Evolutionary conservation across 2,888 invertebrate genomes (phyloP).

Genomic region (Cryptocephalus moraei): DNA sequence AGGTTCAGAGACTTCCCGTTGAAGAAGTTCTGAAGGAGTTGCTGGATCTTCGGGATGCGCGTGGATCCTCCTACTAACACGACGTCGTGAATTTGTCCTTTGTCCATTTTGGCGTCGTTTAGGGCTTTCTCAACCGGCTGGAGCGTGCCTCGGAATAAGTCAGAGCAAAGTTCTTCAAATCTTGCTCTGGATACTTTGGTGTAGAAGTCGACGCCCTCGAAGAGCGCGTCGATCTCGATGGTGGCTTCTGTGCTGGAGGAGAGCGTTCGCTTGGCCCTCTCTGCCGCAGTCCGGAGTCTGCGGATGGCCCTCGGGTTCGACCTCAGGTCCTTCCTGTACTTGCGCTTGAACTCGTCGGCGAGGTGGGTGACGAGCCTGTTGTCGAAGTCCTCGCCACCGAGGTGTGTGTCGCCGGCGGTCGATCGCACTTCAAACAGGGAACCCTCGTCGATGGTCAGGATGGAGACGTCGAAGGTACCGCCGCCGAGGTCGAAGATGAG

Average conservation of each 20-base stretch:
- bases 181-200: conserved; percentile 64
- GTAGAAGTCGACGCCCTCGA: conserved; percentile 63
- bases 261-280: conserved; percentile 65
- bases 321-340: conserved; percentile 58
- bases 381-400: conserved; percentile 63
- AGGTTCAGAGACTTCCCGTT: conserved; percentile 40
- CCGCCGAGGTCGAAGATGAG: conserved; percentile 55
- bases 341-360: conserved; percentile 59
- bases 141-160: conserved; percentile 55
- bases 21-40: conserved; percentile 63
- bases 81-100: conserved; percentile 63
- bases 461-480: conserved; percentile 72
- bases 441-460: conserved; percentile 69
- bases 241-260: conserved; percentile 67
- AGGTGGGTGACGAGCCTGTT: conserved; percentile 48
- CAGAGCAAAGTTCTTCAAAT: conserved; percentile 65
- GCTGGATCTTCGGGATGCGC: conserved; percentile 70
- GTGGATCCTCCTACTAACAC: conserved; percentile 75
- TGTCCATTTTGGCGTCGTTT: conserved; percentile 66
- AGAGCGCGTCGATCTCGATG: conserved; percentile 66
- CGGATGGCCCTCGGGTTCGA: conserved; percentile 51
- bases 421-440: conserved; percentile 78
- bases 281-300: conserved; percentile 63
- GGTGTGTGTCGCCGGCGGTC: conserved; percentile 76
- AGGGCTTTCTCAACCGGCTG: conserved; percentile 64